Evolutionary conservation across 2,113 vertebrate species (phyloP).

Genomic region (Poeciliopsis turrubarensis): DNA sequence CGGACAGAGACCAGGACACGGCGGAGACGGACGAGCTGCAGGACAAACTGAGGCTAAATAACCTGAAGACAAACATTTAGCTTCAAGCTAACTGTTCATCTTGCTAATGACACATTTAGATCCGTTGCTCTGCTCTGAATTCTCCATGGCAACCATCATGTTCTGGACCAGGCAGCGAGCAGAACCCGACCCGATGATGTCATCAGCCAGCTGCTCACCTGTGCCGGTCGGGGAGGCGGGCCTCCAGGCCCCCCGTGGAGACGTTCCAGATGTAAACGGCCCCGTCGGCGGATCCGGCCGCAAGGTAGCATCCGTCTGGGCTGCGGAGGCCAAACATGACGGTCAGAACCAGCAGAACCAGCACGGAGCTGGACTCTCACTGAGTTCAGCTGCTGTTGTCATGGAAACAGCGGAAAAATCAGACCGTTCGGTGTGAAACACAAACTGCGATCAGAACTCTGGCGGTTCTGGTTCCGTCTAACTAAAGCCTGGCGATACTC

Average conservation of each 20-base stretch:
- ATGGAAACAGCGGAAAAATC: conserved; percentile 44
- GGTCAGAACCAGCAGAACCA: too few species aligned
- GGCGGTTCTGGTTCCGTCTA: not conserved
- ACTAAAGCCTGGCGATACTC: too few species aligned
- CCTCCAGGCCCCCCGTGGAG: conserved; percentile 79
- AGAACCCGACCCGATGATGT: not conserved
- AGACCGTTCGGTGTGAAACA: not conserved
- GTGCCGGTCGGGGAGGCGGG: conserved; percentile 80
- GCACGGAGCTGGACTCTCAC: not conserved
- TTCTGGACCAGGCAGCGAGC: not conserved
- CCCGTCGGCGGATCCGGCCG: conserved; percentile 85
- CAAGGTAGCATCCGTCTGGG: conserved; percentile 83
- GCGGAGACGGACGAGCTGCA: conserved; percentile 83
- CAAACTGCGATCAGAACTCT: not conserved
- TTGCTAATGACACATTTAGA: too few species aligned
- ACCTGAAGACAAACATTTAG: too few species aligned
- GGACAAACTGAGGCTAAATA: not conserved
- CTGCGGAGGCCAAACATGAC: conserved; percentile 62
- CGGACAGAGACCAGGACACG: conserved; percentile 85
- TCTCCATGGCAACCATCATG: too few species aligned
- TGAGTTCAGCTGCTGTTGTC: conserved; percentile 38
- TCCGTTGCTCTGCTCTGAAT: too few species aligned
- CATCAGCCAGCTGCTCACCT: conserved; percentile 69
- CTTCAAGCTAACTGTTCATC: too few species aligned
- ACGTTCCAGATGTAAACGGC: conserved; percentile 87